These are phyloP conservation scores for Hystrix cristata DNA, from an alignment of 2,113 vertebrate genomes.

Conservation along the genomic window DNA sequence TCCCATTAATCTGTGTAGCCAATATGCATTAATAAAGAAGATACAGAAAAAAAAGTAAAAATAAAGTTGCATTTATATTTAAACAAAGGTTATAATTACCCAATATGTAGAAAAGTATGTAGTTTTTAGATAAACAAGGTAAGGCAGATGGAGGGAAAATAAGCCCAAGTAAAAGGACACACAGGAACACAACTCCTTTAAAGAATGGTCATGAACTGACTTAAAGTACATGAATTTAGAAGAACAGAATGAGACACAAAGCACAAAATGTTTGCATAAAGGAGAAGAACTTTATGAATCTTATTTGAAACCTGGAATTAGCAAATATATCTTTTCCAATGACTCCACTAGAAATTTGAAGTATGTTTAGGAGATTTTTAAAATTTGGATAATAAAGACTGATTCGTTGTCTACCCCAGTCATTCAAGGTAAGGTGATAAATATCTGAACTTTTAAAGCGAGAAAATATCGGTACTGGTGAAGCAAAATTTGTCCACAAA, in stretches of 20 bases:
- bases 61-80: background rate
- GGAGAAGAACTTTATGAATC: background rate
- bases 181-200: background rate
- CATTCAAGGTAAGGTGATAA: background rate
- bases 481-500: background rate
- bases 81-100: background rate
- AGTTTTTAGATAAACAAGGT: background rate
- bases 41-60: background rate
- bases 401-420: no score
- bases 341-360: background rate
- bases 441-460: background rate
- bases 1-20: background rate
- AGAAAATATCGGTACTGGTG: background rate
- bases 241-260: background rate
- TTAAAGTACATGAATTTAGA: background rate
- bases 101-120: background rate
- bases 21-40: background rate
- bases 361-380: background rate
- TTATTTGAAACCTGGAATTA: background rate
- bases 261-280: background rate
- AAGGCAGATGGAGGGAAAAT: background rate
- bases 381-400: background rate
- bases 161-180: background rate
- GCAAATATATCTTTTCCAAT: background rate
- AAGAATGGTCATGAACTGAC: background rate